Evolutionary conservation across 30 jellyfish, hydroid and myxozoan species (phyloP).

Genomic region (Hydra vulgaris): DNA sequence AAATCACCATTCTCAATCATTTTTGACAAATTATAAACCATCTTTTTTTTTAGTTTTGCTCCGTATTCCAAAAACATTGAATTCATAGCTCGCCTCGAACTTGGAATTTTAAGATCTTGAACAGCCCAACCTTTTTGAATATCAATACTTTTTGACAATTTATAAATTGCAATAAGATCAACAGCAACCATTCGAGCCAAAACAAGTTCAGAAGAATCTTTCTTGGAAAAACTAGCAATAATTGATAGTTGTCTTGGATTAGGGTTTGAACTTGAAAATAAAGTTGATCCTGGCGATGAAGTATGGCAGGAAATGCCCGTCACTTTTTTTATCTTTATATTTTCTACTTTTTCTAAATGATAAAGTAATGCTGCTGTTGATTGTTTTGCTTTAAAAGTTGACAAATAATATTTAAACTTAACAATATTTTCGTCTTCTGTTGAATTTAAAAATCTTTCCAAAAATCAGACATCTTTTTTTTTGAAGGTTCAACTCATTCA

Average conservation of each 20-base stretch:
- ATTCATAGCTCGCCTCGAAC: not conserved
- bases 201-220: not conserved
- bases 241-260: not conserved
- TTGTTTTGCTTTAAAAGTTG: not conserved
- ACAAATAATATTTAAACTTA: not conserved
- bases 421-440: not conserved
- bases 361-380: not conserved
- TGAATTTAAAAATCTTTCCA: not conserved
- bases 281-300: not conserved
- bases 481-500: not conserved
- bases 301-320: not conserved
- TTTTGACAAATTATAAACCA: not conserved
- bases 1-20: not conserved
- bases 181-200: not conserved
- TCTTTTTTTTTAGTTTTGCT: not conserved
- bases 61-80: not conserved
- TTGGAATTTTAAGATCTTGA: not conserved
- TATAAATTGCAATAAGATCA: not conserved
- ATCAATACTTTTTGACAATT: not conserved
- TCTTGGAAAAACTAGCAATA: not conserved
- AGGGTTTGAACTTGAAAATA: too few species aligned
- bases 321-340: not conserved
- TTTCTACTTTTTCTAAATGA: not conserved
- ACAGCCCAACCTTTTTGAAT: not conserved
- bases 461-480: not conserved